A percentile compares a stretch with the other conserved stretches of the same genome.
Conservation (phyloP, 2,888 invertebrate genomes). For the Coleophora deauratella region DNA sequence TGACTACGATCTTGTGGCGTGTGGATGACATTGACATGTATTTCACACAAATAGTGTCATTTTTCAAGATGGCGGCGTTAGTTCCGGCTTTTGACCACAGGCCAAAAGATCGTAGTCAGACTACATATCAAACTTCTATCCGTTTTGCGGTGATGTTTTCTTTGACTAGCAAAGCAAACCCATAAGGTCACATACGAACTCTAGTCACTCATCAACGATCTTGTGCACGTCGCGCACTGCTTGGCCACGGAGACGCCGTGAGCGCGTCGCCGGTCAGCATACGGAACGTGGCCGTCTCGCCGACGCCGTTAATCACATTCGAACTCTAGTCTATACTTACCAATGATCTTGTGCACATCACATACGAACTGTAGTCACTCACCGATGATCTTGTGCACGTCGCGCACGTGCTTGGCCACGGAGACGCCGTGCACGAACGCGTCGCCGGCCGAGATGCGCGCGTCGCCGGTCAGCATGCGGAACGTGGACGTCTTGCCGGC, state of each 20-base stretch:
- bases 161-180: too few species aligned
- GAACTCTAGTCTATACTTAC: too few species aligned
- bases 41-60: too few species aligned
- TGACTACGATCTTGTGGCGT: too few species aligned
- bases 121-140: too few species aligned
- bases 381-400: slow-evolving; percentile 76
- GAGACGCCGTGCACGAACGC: slow-evolving; percentile 78
- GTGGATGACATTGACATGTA: too few species aligned
- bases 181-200: too few species aligned
- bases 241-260: slow-evolving; percentile 69
- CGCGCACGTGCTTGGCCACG: slow-evolving; percentile 67
- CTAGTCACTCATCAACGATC: slow-evolving; percentile 62
- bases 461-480: slow-evolving; percentile 90
- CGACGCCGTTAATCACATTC: slow-evolving; percentile 92
- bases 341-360: too few species aligned
- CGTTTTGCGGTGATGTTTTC: too few species aligned
- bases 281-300: slow-evolving; percentile 92
- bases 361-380: slow-evolving; percentile 14
- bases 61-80: too few species aligned
- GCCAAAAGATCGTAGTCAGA: too few species aligned
- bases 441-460: slow-evolving; percentile 78
- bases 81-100: too few species aligned
- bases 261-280: slow-evolving; percentile 89
- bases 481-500: slow-evolving; percentile 94
- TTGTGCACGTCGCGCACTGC: slow-evolving; percentile 74